These are phyloP conservation scores for Drosophila tanythrix DNA, from an alignment of 2,888 invertebrate genomes.

Conservation along the genomic window DNA sequence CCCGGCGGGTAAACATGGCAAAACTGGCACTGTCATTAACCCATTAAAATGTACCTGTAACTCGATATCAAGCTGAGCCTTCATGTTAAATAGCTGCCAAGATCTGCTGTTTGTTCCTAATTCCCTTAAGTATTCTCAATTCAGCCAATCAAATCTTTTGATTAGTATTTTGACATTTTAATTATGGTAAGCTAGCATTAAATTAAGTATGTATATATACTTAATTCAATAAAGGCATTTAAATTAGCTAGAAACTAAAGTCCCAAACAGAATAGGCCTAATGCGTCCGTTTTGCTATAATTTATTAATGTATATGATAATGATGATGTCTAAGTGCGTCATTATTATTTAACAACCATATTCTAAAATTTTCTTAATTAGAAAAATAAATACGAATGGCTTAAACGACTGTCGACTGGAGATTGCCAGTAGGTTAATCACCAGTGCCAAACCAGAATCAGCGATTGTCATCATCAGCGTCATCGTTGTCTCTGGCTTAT, in stretches of 20 bases:
- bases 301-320: neutral
- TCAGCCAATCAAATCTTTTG: neutral
- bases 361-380: slow-evolving; percentile 21
- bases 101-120: neutral
- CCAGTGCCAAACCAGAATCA: slow-evolving; percentile 21
- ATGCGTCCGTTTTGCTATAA: neutral
- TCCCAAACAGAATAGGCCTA: neutral
- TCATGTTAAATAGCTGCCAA: slow-evolving; percentile 13
- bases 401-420: slow-evolving; percentile 29
- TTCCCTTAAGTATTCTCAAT: neutral
- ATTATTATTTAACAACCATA: slow-evolving; percentile 15
- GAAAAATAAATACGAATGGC: slow-evolving; percentile 36
- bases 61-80: slow-evolving; percentile 43
- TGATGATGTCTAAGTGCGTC: neutral
- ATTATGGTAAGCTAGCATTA: neutral
- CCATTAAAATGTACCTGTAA: slow-evolving; percentile 45
- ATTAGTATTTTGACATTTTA: neutral
- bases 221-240: neutral
- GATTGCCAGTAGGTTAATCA: slow-evolving; percentile 34
- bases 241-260: neutral
- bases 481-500: slow-evolving; percentile 52
- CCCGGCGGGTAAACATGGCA: slow-evolving; percentile 41
- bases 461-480: slow-evolving; percentile 46
- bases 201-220: neutral
- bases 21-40: slow-evolving; percentile 54